Evolutionary conservation across 2,113 vertebrate genomes (phyloP).

Genomic region (Mustelus asterias): DNA sequence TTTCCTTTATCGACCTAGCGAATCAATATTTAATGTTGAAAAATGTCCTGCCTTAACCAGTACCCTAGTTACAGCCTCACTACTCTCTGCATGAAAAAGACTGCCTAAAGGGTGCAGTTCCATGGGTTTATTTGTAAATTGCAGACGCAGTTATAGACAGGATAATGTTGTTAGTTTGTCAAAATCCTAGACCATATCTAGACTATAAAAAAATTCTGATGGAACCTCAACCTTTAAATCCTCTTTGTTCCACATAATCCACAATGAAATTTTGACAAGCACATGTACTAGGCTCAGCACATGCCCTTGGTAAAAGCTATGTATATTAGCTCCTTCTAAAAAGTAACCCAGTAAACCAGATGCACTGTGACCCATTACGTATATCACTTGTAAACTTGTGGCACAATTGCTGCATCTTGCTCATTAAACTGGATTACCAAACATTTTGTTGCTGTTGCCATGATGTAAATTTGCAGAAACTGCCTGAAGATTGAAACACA

Average conservation of each 20-base stretch:
- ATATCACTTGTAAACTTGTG: neutral
- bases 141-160: neutral
- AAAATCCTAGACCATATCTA: neutral
- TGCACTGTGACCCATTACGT: neutral
- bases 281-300: neutral
- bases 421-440: neutral
- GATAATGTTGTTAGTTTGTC: neutral
- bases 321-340: neutral
- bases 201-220: neutral
- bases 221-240: neutral
- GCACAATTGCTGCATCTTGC: neutral
- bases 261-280: neutral
- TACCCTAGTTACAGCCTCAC: neutral
- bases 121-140: neutral
- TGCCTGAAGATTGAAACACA: neutral
- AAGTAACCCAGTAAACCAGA: neutral
- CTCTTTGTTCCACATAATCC: neutral
- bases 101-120: neutral
- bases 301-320: neutral
- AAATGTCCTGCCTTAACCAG: neutral
- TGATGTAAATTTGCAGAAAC: neutral
- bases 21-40: conserved; percentile 18
- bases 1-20: neutral
- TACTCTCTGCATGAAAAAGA: neutral
- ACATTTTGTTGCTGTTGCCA: neutral